Percentiles rank a stretch among this genome's conserved stretches.
Evolutionary conservation across 2,888 invertebrate genomes (phyloP).

Genomic region (Calameuta filiformis): DNA sequence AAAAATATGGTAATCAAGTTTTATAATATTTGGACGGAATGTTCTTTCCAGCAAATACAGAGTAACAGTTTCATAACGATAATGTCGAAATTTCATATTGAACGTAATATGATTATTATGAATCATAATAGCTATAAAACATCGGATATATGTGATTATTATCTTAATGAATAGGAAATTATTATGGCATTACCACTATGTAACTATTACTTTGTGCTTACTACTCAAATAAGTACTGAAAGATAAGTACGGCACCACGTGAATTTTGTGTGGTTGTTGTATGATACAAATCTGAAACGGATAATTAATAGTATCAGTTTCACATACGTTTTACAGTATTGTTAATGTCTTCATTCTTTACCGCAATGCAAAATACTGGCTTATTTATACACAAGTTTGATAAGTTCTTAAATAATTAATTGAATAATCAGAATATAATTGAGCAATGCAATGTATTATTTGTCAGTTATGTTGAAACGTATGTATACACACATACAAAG

Average conservation of each 20-base stretch:
- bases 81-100: neutral
- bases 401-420: slow-evolving; percentile 9
- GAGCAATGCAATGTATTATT: slow-evolving; percentile 17
- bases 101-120: no score
- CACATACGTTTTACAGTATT: neutral
- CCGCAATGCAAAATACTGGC: neutral
- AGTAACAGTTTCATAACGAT: neutral
- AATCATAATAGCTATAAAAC: neutral
- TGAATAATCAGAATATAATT: slow-evolving; percentile 11
- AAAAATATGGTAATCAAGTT: neutral
- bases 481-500: slow-evolving; percentile 4
- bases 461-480: slow-evolving; percentile 9
- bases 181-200: neutral
- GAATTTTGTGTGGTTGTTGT: neutral
- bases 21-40: neutral
- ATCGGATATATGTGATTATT: neutral
- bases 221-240: neutral
- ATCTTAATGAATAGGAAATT: neutral
- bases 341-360: neutral
- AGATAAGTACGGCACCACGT: neutral
- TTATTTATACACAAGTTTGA: neutral
- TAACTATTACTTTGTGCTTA: no score
- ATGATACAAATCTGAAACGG: neutral
- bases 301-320: neutral
- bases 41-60: neutral